Conservation (phyloP, 2,888 invertebrate species). For the Mimumesa dahlbomi region DNA sequence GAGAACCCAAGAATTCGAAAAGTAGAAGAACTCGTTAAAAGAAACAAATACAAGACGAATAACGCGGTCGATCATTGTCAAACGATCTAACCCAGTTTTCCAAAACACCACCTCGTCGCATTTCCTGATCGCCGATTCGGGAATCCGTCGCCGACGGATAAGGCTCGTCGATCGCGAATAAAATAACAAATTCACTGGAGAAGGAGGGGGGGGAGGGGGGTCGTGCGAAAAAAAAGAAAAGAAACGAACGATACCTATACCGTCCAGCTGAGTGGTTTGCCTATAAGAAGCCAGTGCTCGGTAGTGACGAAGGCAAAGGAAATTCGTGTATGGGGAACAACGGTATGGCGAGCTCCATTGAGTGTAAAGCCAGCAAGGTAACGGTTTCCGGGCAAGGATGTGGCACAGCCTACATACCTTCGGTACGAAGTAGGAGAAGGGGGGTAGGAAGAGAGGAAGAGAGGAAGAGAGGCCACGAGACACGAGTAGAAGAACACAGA, state of each 20-base stretch:
- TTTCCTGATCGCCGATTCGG: too few relatives aligned
- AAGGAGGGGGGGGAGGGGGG: too few relatives aligned
- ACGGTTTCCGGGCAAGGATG: constrained; percentile 79
- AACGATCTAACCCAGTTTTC: too few relatives aligned
- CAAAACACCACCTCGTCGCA: too few relatives aligned
- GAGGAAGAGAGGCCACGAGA: constrained; percentile 51
- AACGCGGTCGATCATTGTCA: too few relatives aligned
- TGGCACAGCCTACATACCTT: constrained; percentile 80
- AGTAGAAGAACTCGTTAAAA: too few relatives aligned
- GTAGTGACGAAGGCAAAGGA: constrained; percentile 61
- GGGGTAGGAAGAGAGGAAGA: constrained; percentile 50
- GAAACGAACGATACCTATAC: constrained; percentile 4
- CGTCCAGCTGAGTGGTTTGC: constrained; percentile 7
- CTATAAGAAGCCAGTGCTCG: constrained; percentile 25
- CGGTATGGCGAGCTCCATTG: constrained; percentile 76
- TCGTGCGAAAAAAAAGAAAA: neutral
- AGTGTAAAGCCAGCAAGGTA: constrained; percentile 76
- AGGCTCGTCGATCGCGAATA: too few relatives aligned
- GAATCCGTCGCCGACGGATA: too few relatives aligned
- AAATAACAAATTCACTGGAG: too few relatives aligned
- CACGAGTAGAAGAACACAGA: constrained; percentile 30
- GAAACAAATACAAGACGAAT: too few relatives aligned
- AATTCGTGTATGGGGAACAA: constrained; percentile 77
- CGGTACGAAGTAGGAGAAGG: constrained; percentile 66
- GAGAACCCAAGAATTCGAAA: too few relatives aligned